These are phyloP conservation scores for Micrastur ruficollis DNA, from an alignment of 2,797 vertebrate species.

Conservation along the genomic window DNA sequence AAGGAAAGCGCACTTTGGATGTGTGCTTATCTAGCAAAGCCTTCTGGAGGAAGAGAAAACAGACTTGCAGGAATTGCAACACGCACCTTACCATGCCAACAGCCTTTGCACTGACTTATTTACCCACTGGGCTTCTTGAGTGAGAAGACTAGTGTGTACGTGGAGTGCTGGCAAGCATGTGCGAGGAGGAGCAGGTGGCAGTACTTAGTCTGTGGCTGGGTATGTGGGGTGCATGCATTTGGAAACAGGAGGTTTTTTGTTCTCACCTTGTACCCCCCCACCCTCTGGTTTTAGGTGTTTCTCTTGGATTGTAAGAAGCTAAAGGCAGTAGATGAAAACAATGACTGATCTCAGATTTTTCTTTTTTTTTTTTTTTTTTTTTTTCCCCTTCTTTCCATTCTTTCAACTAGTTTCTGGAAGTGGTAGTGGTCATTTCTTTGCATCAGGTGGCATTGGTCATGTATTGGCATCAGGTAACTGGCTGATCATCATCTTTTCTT, in stretches of 20 bases:
- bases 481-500: neutral
- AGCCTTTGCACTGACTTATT: neutral
- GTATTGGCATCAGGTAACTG: neutral
- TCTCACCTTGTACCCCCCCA: accelerated
- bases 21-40: neutral
- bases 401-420: neutral
- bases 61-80: neutral
- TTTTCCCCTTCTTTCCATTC: neutral
- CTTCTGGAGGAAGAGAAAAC: neutral
- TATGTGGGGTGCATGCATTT: neutral
- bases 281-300: neutral
- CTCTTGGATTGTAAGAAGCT: neutral
- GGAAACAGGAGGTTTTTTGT: neutral
- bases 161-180: accelerated
- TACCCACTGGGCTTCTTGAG: neutral
- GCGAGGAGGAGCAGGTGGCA: accelerated
- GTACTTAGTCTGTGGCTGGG: neutral
- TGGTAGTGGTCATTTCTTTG: neutral
- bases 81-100: no score
- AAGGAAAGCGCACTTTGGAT: neutral
- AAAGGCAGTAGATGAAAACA: neutral
- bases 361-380: neutral
- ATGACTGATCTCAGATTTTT: neutral
- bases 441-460: neutral
- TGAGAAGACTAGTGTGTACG: neutral